phyloP scores from a whole-genome alignment of 2,888 invertebrate genomes.

The Eucera pruinosa region DNA sequence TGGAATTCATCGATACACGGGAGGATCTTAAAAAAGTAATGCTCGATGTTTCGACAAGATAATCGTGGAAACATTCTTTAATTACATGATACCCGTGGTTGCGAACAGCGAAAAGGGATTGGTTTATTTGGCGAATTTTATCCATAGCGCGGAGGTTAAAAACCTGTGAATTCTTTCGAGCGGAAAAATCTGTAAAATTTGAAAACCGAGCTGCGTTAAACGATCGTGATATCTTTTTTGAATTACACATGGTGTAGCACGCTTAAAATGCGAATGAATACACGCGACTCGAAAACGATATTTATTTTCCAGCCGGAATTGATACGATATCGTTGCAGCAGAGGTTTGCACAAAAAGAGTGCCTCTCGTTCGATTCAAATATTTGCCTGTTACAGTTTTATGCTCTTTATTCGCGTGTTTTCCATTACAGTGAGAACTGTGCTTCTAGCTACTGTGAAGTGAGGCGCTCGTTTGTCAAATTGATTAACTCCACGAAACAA shows the following conservation, averaged over 20 bases:
- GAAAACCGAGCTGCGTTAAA: constrained; percentile 18
- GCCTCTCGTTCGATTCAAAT: constrained; percentile 5
- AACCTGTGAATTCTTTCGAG: background rate
- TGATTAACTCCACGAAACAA: too few relatives aligned
- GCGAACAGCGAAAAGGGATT: background rate
- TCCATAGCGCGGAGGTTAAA: background rate
- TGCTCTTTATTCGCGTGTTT: constrained; percentile 37
- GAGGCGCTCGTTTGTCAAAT: too few relatives aligned
- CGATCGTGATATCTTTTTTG: background rate
- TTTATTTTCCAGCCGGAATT: constrained; percentile 39
- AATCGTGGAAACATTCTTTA: too few relatives aligned
- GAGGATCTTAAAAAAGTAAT: too few relatives aligned
- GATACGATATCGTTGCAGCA: constrained; percentile 17
- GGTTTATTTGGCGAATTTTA: background rate
- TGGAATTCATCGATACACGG: too few relatives aligned
- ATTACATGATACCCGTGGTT: too few relatives aligned
- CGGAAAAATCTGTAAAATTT: constrained; percentile 28
- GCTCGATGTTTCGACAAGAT: too few relatives aligned
- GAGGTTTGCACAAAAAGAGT: constrained; percentile 10
- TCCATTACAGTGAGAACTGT: constrained; percentile 13
- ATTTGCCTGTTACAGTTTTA: constrained; percentile 32
- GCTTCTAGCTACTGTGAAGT: background rate
- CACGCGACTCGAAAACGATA: constrained; percentile 29
- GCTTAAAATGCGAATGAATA: constrained; percentile 38
- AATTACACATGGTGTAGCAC: constrained; percentile 9